Evolutionary conservation across 2,888 invertebrate genomes (phyloP).

Genomic region (Lydus trimaculatus): DNA sequence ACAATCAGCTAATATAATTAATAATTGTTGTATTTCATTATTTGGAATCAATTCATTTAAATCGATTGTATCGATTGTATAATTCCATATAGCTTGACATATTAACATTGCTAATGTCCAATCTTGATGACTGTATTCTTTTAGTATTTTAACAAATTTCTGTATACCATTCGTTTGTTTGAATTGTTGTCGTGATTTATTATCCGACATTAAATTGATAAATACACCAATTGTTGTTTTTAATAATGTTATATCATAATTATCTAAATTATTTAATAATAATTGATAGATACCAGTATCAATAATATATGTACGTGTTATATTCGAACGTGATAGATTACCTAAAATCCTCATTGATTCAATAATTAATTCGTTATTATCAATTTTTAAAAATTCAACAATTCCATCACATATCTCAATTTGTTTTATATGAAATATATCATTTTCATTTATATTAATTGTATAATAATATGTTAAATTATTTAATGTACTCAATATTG

Average conservation of each 20-base stretch:
- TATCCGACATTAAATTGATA: constrained; percentile 77
- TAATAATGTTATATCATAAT: constrained; percentile 72
- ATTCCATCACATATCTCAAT: constrained; percentile 63
- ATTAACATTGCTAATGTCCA: constrained; percentile 76
- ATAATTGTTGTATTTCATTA: constrained; percentile 64
- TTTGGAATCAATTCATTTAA: constrained; percentile 62
- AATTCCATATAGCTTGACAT: constrained; percentile 80
- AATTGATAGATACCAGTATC: constrained; percentile 70
- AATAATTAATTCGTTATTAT: constrained; percentile 64
- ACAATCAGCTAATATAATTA: constrained; percentile 65
- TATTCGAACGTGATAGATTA: constrained; percentile 77
- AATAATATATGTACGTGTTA: constrained; percentile 71
- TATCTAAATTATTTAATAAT: constrained; percentile 67
- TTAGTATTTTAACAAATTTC: constrained; percentile 64
- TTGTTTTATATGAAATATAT: constrained; percentile 62
- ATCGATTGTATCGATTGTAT: constrained; percentile 65
- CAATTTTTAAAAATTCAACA: constrained; percentile 56
- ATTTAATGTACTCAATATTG: constrained; percentile 82
- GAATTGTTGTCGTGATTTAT: constrained; percentile 64
- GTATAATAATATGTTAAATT: constrained; percentile 81
- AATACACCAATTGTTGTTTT: constrained; percentile 83
- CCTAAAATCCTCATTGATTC: constrained; percentile 85
- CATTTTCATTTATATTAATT: constrained; percentile 55
- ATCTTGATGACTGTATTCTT: constrained; percentile 68
- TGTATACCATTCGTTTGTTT: constrained; percentile 64